Conservation (phyloP, 2,888 invertebrate genomes). For the Platycheirus rosarum region DNA sequence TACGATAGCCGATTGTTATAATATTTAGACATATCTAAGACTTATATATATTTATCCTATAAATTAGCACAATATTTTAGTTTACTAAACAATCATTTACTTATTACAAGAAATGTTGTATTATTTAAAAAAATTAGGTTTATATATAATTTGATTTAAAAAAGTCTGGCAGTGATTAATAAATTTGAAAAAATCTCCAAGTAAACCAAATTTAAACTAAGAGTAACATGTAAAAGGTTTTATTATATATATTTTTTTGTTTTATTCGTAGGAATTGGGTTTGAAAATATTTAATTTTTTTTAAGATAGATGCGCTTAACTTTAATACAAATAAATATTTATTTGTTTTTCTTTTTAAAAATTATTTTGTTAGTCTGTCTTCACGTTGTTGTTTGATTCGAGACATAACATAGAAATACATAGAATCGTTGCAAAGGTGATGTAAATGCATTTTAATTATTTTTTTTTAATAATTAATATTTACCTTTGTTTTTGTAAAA, state of each 20-base stretch:
- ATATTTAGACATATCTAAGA: conserved; percentile 6
- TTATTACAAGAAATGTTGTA: not conserved
- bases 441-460: conserved; percentile 58
- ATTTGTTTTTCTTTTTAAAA: conserved; percentile 22
- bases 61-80: conserved; percentile 18
- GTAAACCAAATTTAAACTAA: conserved; percentile 15
- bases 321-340: conserved; percentile 50
- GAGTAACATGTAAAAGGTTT: conserved; percentile 16
- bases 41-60: conserved; percentile 1
- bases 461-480: conserved; percentile 30
- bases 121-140: conserved; percentile 18
- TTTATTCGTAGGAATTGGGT: conserved; percentile 45
- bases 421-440: conserved; percentile 53
- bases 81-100: conserved; percentile 5
- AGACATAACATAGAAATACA: conserved; percentile 44
- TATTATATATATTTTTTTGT: conserved; percentile 26
- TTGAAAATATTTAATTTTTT: conserved; percentile 18
- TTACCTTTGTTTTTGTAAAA: conserved; percentile 47
- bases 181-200: conserved; percentile 53
- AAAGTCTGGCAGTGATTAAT: conserved; percentile 71
- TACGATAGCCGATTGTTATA: conserved; percentile 62
- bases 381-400: conserved; percentile 38
- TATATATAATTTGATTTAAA: conserved; percentile 39
- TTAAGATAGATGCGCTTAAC: conserved; percentile 54
- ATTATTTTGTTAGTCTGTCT: conserved; percentile 53